Evolutionary conservation across 1,140 invertebrate species (phyloP).

Genomic region (Caenorhabditis latens): DNA sequence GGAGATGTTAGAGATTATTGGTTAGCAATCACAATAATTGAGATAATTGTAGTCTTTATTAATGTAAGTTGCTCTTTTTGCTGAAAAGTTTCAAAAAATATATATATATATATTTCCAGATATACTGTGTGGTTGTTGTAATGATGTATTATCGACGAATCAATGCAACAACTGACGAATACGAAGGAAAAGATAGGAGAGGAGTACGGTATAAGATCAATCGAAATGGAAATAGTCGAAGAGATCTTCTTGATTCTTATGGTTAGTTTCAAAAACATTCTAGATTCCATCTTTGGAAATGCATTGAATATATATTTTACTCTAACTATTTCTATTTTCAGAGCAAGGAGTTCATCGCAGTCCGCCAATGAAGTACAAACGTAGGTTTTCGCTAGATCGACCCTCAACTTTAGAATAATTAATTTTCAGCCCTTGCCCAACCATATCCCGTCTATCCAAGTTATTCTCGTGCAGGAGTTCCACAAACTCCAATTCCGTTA

Average conservation of each 20-base stretch:
- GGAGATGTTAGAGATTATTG: conserved; percentile 77
- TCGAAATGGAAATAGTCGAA: conserved; percentile 44
- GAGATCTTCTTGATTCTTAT: conserved; percentile 56
- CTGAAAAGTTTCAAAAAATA: too few species aligned
- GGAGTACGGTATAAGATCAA: conserved; percentile 51
- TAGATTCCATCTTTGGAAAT: not conserved
- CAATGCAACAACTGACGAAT: conserved; percentile 68
- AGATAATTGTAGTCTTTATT: conserved; percentile 75
- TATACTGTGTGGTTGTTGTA: conserved; percentile 75
- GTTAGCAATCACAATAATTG: conserved; percentile 75
- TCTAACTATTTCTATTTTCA: conserved; percentile 10
- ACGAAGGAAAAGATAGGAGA: conserved; percentile 67
- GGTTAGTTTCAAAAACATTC: not conserved
- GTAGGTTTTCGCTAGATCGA: not conserved
- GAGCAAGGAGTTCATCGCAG: conserved; percentile 16
- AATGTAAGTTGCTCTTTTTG: conserved; percentile 68
- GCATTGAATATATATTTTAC: not conserved
- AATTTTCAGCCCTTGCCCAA: conserved; percentile 8
- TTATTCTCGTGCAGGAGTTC: conserved; percentile 57
- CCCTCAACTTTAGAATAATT: not conserved
- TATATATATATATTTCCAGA: conserved; percentile 54
- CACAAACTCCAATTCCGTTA: conserved; percentile 58
- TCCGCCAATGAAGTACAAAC: conserved; percentile 42
- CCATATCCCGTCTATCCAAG: conserved; percentile 52
- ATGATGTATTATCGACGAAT: conserved; percentile 72